These are phyloP conservation scores for Acanthopagrus latus DNA, from an alignment of 2,797 vertebrate genomes.

Conservation along the genomic window DNA sequence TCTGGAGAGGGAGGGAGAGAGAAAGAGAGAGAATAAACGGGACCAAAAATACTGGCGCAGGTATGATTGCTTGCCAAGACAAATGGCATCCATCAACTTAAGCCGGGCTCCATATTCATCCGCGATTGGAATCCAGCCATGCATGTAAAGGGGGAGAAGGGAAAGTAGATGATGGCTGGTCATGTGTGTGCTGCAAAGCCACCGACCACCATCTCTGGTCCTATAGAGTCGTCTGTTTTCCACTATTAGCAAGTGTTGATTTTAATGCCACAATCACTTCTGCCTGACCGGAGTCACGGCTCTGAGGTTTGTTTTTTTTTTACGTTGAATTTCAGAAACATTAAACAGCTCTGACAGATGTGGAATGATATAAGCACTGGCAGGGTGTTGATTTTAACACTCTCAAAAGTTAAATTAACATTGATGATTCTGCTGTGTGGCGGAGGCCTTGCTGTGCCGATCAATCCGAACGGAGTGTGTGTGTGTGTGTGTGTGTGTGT, in stretches of 20 bases:
- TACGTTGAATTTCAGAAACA: conserved; percentile 5
- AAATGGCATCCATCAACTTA: conserved; percentile 80
- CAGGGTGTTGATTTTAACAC: conserved; percentile 41
- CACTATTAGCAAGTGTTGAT: neutral
- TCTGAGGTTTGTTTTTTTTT: neutral
- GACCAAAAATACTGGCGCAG: conserved; percentile 60
- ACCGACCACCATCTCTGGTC: conserved; percentile 4
- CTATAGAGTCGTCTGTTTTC: neutral
- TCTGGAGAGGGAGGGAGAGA: conserved; percentile 59
- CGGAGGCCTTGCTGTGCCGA: conserved; percentile 43
- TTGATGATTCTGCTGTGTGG: conserved; percentile 39
- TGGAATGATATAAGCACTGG: conserved; percentile 27
- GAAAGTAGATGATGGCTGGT: conserved; percentile 33
- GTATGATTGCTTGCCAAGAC: conserved; percentile 78
- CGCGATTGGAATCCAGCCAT: conserved; percentile 59
- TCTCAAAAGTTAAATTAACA: conserved; percentile 56
- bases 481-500: conserved; percentile 1
- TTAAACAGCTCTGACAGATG: conserved; percentile 27
- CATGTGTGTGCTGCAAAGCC: conserved; percentile 20
- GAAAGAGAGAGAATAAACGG: conserved; percentile 34
- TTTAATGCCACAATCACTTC: conserved; percentile 14
- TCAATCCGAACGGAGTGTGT: conserved; percentile 47
- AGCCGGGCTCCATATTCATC: conserved; percentile 71
- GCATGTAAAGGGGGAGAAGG: conserved; percentile 38
- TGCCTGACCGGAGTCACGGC: neutral